Evolutionary conservation across 2,797 vertebrate species (phyloP), one percentile per base, ranked within the genome.

Genomic region (Harpagifer antarcticus): DNA sequence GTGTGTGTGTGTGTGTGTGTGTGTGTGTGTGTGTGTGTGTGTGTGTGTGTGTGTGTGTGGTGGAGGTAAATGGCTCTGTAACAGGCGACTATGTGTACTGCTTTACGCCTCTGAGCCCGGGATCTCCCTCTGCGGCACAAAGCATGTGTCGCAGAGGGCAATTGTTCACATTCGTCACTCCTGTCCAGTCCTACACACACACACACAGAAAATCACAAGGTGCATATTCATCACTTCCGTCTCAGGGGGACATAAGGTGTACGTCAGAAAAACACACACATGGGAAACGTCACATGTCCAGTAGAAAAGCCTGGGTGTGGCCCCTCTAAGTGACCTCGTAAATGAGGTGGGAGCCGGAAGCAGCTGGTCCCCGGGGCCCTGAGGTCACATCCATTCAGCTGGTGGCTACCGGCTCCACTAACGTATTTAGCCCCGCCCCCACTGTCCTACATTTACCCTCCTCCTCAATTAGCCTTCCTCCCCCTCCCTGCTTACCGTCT

Each of bases 361-460:
- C 90, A 90, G 90, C 88, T 91, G 90, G 57, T 84, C 75, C 75
- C 71, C 3, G 1, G 64, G 78, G 67, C 9, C 2, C 48, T 3
- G 68, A 70, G 87, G 78, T 87, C 82, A 83, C 72, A 81, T 84
- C 81, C 58, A 85, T 88, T 92, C 77, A 91, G 89, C 79, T 88
- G 79, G 81, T 68, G 63, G 73, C 84, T 78, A 61, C 82, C 27
- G 54, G 23, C 53, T 84, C 56, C 0, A 3, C 70, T 69, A 67
- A 75, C 14, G 37, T 16, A 70, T 73, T 43, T 66, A 55, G 74
- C 40, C 80, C 48, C 65, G 62, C 58, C 62, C 72, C 57, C 70
- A 31, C 47, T 45, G 68, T 85, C 88, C 83, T 77, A 69, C 77
- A 84, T 82, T 79, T 83, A 80, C 67, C 74, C 81, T 87, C 83